Conservation (phyloP, 2,113 vertebrate species). For the Melospiza georgiana region DNA sequence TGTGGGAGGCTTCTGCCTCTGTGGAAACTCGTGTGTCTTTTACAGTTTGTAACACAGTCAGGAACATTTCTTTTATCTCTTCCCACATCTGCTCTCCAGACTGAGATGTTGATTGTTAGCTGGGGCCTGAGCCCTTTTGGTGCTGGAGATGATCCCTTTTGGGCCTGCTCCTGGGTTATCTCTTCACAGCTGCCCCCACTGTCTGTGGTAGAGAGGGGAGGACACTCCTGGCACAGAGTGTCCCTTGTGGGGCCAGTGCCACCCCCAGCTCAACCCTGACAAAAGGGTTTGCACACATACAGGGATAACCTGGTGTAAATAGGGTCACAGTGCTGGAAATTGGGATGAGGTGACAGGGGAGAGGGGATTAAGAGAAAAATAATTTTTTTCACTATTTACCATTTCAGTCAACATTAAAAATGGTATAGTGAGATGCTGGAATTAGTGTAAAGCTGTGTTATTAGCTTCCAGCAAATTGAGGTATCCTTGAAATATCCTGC, state of each 20-base stretch:
- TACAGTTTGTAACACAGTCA: too few relatives aligned
- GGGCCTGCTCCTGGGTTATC: background rate
- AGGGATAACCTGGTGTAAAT: accelerated
- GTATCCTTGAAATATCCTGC: background rate
- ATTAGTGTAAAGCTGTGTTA: background rate
- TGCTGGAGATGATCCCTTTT: background rate
- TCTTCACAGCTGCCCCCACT: background rate
- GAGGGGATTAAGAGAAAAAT: background rate
- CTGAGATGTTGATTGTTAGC: background rate
- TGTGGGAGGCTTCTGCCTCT: background rate
- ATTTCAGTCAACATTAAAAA: background rate
- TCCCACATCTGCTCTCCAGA: background rate
- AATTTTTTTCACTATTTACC: background rate
- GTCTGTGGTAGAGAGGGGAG: background rate
- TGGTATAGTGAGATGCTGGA: background rate
- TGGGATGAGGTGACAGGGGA: background rate
- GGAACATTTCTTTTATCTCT: background rate
- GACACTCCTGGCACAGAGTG: background rate
- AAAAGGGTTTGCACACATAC: background rate
- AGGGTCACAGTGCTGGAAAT: background rate
- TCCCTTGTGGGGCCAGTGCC: too few relatives aligned
- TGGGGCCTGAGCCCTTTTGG: background rate
- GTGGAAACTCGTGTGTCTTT: background rate
- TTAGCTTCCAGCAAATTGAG: background rate
- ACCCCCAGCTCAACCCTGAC: background rate